Conservation (phyloP, 2,797 vertebrate species). For the Glossophaga mutica region DNA sequence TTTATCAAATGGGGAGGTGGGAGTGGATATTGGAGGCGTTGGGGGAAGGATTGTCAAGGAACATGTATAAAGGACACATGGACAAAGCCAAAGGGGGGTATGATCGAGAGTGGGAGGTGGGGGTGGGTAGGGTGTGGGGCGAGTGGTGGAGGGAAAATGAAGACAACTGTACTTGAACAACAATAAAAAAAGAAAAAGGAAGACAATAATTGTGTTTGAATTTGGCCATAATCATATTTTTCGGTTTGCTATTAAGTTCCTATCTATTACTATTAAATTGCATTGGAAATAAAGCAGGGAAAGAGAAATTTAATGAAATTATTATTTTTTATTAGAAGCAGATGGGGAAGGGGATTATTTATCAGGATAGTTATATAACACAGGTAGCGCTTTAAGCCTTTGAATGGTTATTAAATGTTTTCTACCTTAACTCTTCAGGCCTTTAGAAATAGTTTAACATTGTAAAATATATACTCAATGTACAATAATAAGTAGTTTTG, state of each 20-base stretch:
- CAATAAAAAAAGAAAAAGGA: too few species aligned
- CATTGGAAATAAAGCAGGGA: not conserved
- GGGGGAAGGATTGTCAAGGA: too few species aligned
- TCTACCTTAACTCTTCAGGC: not conserved
- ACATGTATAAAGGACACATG: too few species aligned
- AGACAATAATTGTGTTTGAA: not conserved
- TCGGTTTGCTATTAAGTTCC: not conserved
- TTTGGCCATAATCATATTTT: not conserved
- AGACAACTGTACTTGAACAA: too few species aligned
- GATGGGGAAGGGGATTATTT: not conserved
- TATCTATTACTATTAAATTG: not conserved
- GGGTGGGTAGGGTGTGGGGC: too few species aligned
- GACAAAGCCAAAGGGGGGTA: too few species aligned
- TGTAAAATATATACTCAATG: not conserved
- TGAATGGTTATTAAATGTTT: not conserved
- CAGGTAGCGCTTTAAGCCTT: not conserved
- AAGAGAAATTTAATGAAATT: not conserved
- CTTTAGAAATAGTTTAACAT: constrained; percentile 24
- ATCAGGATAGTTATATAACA: not conserved
- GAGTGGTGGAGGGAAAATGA: too few species aligned
- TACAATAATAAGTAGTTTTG: not conserved
- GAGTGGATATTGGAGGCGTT: too few species aligned
- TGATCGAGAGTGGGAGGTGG: too few species aligned
- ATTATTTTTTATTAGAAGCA: not conserved
- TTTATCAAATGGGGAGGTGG: not conserved